Percentiles rank a stretch among this genome's conserved stretches.
Evolutionary conservation across 2,888 invertebrate species (phyloP).

Genomic region (Ctenicera cuprea): DNA sequence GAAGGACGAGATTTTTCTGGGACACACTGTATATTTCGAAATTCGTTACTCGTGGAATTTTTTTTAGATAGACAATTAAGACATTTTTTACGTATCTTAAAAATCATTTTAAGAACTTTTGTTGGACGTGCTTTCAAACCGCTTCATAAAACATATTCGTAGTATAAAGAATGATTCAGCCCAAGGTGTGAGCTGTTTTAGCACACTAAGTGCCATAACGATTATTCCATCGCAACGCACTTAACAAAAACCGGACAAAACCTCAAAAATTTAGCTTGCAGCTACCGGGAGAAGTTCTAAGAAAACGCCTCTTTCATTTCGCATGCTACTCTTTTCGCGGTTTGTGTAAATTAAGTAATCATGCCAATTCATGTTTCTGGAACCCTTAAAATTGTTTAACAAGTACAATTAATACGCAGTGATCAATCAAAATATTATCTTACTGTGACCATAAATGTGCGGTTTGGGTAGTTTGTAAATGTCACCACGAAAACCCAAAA

Average conservation of each 20-base stretch:
- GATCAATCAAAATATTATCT: constrained; percentile 24
- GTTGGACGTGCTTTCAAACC: too few relatives aligned
- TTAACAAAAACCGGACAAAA: background rate
- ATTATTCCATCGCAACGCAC: background rate
- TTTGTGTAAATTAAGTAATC: constrained; percentile 1
- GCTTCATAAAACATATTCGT: too few relatives aligned
- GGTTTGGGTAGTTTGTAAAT: constrained; percentile 18
- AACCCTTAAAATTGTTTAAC: background rate
- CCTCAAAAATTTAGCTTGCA: background rate
- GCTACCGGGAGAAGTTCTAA: background rate
- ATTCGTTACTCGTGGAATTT: too few relatives aligned
- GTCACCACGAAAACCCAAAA: background rate
- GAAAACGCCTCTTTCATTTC: background rate
- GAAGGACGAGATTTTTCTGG: too few relatives aligned
- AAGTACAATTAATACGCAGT: background rate
- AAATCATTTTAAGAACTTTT: too few relatives aligned
- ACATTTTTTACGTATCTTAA: too few relatives aligned
- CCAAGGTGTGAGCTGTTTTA: background rate
- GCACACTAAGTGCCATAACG: background rate
- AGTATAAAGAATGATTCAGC: background rate
- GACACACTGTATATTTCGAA: too few relatives aligned
- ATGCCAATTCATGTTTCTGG: background rate
- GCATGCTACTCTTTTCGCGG: background rate
- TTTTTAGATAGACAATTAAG: too few relatives aligned
- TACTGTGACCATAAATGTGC: background rate